Base-by-base conservation (phyloP, 2,797 vertebrate genomes). In the Florisuga fusca region DNA sequence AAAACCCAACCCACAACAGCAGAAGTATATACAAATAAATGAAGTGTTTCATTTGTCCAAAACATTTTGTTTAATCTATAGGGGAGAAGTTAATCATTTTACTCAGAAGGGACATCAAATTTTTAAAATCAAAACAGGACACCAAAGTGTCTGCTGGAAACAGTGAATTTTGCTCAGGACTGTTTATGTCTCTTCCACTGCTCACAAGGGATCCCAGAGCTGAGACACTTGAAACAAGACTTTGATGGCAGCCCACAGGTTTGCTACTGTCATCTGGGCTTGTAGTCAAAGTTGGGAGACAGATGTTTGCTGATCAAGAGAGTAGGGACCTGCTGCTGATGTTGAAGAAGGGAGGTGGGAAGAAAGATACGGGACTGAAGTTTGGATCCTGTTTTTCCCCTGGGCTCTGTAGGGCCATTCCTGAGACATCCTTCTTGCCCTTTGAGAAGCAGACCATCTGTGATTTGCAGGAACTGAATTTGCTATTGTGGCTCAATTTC, bases 291-390 rank as follows among this genome's bases (percentile, higher is more conserved):
- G 61, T 4, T 69, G 62, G 64, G 48, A 76, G 64, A 41, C 15
- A 23, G 27, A 33, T 33, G 45, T 66, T 38, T 38, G 23, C 59
- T 36, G 43, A 27, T 12, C 53, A 4, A 36, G n/a, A 26, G 38
- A 79, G 18, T 3, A 72, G 18, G 15, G 41, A 79, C 20, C 15
- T 75, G 45, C 67, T 51, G 25, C 45, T 75, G 17, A 8, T 59
- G 34, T 5, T 0, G 0, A 33, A 31, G 23, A 72, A 29, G 2
- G 14, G 14, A 18, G 20, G 25, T 23, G 53, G 43, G 25, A 21
- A 11, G 17, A 26, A 50, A 34, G 33, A 71, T 57, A 74, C 27
- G 19, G 41, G 53, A 29, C 19, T 50, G 66, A 33, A 41, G 17
- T 53, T 27, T 59, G 58, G 3, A 2, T 63, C 12, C n/a, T 73